Evolutionary conservation across 1,140 invertebrate species (phyloP).

Genomic region (Maniola jurtina): DNA sequence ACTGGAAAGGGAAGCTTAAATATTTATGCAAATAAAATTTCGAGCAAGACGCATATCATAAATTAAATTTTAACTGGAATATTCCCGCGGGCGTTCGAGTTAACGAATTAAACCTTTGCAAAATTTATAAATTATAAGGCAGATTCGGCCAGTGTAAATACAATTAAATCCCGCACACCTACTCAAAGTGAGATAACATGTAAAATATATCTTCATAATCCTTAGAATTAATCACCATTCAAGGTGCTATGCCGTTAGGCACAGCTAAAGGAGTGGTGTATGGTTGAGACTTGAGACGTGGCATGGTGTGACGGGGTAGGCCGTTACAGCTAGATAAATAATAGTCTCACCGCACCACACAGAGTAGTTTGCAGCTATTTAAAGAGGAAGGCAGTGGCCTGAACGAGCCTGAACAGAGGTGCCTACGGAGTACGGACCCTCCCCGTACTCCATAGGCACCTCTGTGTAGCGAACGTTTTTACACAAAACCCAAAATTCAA

Average conservation of each 20-base stretch:
- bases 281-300: too few relatives aligned
- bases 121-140: slow-evolving; percentile 32
- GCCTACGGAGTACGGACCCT: too few relatives aligned
- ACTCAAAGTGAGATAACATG: background rate
- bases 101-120: slow-evolving; percentile 32
- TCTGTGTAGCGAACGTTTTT: too few relatives aligned
- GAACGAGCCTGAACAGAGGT: too few relatives aligned
- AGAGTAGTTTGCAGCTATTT: too few relatives aligned
- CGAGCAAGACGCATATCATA: slow-evolving; percentile 20
- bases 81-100: slow-evolving; percentile 25
- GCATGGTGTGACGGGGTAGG: too few relatives aligned
- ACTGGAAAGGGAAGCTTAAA: slow-evolving; percentile 9
- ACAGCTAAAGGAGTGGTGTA: too few relatives aligned
- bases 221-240: background rate
- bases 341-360: too few relatives aligned
- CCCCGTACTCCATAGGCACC: too few relatives aligned
- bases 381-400: too few relatives aligned
- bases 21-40: slow-evolving; percentile 26
- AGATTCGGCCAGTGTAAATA: slow-evolving; percentile 29
- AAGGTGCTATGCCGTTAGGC: background rate
- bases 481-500: too few relatives aligned
- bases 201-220: background rate
- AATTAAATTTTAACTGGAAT: slow-evolving; percentile 37
- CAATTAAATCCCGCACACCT: slow-evolving; percentile 15
- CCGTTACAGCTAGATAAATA: too few relatives aligned